These are phyloP conservation scores for Cyrtodaria siliqua DNA, from an alignment of 2,888 invertebrate genomes.

Conservation along the genomic window DNA sequence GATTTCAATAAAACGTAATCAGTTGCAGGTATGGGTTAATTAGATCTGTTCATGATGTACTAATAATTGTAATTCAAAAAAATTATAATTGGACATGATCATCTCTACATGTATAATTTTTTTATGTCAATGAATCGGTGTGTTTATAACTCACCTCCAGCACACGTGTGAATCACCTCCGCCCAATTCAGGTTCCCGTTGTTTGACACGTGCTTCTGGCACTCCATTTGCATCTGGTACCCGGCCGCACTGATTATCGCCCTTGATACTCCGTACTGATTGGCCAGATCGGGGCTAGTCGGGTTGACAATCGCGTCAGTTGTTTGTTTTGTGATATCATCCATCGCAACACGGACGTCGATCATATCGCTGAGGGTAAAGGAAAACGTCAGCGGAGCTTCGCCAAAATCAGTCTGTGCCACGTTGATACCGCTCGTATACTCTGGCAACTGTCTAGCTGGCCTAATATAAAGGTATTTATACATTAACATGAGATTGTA, in stretches of 20 bases:
- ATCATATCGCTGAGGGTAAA: constrained; percentile 38
- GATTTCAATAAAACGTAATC: too few relatives aligned
- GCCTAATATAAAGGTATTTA: too few relatives aligned
- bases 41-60: too few relatives aligned
- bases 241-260: constrained; percentile 57
- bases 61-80: too few relatives aligned
- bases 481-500: too few relatives aligned
- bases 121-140: too few relatives aligned
- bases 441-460: neutral
- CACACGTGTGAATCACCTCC: constrained; percentile 60
- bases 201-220: constrained; percentile 40
- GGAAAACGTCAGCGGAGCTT: constrained; percentile 38
- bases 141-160: constrained; percentile 61
- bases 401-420: constrained; percentile 46
- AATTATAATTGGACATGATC: too few relatives aligned
- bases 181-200: constrained; percentile 51
- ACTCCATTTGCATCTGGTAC: constrained; percentile 41
- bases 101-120: too few relatives aligned
- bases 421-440: constrained; percentile 53
- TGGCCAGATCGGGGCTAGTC: constrained; percentile 45
- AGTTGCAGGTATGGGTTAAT: too few relatives aligned
- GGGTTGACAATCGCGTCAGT: constrained; percentile 66
- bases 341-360: constrained; percentile 49
- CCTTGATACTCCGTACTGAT: constrained; percentile 56
- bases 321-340: constrained; percentile 57